Base-by-base conservation (phyloP, 2,888 invertebrate genomes). In the Chalcis sispes region DNA sequence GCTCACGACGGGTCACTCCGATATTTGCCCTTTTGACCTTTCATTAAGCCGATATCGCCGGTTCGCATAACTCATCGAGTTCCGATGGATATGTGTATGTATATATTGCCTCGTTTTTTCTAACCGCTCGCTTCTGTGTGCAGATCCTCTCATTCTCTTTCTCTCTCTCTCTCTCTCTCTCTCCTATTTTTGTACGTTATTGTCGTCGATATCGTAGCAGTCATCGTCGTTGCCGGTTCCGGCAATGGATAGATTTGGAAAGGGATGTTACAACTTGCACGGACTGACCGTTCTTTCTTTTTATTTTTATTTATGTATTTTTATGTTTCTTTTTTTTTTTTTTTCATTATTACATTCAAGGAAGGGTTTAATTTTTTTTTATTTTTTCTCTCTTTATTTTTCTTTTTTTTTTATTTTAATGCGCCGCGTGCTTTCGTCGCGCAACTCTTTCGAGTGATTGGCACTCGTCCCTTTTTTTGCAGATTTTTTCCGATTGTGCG, bases 31-130 rank as follows among this genome's bases (percentile, higher is more conserved):
- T 72, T 71, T 66, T 72, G 66, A 67, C 61, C 59, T 67, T 52
- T 67, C 73, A 67, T 66, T 66, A 73, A 61, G 61, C 42, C 66
- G 73, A 80, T 79, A 80, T 69, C 77, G 54, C 54, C 27, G 32
- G 56, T 25, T 42, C 48, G 48, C 56, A 72, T 72, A 72, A 72
- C 72, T 72, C 56, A 65, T 65, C 64, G 64, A 65, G 32, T 72
- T 72, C 58, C 72, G 36, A 72, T 69, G 58, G 67, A 69, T 58
- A 20, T 58, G 20, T 32, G n/a, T 29, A 66, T 23, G 23, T 25
- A 20, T 5, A 52, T 52, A 25, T 50, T 64, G 3, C 0, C 27
- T 8, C n/a, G 46, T 2, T 46, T 20, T 62, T 23, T 46, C 20
- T 46, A n/a, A n/a, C n/a, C n/a, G n/a, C n/a, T 46, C 46, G 10